phyloP scores from a whole-genome alignment of 1,140 invertebrate species.

The Drosophila repleta region DNA sequence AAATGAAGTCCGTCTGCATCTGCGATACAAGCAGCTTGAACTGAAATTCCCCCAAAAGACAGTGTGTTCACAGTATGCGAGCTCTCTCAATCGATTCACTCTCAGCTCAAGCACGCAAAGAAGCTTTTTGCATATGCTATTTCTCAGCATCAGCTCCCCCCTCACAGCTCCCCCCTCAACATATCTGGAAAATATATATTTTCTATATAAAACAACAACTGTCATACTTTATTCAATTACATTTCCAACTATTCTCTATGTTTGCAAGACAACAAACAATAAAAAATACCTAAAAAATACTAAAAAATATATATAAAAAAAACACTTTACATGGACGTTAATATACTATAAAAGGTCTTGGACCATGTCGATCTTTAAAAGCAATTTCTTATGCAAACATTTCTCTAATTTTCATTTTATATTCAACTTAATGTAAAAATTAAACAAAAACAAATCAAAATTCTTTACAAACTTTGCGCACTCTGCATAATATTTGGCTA shows the following conservation, averaged over 20 bases:
- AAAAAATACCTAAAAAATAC: slow-evolving; percentile 16
- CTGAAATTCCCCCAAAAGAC: background rate
- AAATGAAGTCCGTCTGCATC: background rate
- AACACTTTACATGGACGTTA: slow-evolving; percentile 12
- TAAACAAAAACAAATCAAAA: slow-evolving; percentile 50
- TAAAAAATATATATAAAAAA: slow-evolving; percentile 23
- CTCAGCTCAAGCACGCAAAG: slow-evolving; percentile 33
- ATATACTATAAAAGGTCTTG: background rate
- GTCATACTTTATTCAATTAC: slow-evolving; percentile 64
- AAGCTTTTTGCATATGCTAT: slow-evolving; percentile 61
- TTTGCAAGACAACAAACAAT: slow-evolving; percentile 63
- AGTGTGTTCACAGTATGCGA: slow-evolving; percentile 29
- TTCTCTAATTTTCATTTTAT: slow-evolving; percentile 80
- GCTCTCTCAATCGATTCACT: slow-evolving; percentile 53
- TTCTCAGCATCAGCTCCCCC: slow-evolving; percentile 15
- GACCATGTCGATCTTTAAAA: too few species aligned
- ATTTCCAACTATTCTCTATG: slow-evolving; percentile 53
- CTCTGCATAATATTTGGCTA: slow-evolving; percentile 53
- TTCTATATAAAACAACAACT: slow-evolving; percentile 32
- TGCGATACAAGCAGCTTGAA: background rate
- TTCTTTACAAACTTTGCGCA: slow-evolving; percentile 55
- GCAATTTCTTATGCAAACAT: slow-evolving; percentile 79
- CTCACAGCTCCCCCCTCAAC: slow-evolving; percentile 7
- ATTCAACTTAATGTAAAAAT: slow-evolving; percentile 54
- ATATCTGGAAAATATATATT: background rate